A percentile compares a stretch with the other conserved stretches of the same genome.
These are phyloP conservation scores for Trichosurus vulpecula DNA, from an alignment of 2,797 vertebrate species.

Conservation along the genomic window DNA sequence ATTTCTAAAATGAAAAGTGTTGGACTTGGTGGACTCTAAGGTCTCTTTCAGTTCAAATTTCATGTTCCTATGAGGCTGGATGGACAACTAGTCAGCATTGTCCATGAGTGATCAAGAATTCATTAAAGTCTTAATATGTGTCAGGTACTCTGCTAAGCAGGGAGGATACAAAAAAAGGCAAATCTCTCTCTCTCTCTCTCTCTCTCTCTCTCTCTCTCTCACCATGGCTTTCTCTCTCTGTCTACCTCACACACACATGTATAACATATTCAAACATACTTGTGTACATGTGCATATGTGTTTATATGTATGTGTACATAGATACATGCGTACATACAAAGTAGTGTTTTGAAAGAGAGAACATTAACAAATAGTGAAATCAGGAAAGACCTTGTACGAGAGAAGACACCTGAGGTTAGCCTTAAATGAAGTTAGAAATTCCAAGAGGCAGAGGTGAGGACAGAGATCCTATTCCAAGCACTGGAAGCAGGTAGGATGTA, in stretches of 20 bases:
- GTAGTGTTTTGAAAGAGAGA: not conserved
- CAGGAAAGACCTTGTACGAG: not conserved
- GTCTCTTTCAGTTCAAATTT: not conserved
- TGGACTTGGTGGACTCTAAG: not conserved
- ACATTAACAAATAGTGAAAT: not conserved
- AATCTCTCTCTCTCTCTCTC: not conserved
- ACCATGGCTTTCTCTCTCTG: not conserved
- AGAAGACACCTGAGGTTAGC: not conserved
- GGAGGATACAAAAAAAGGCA: not conserved
- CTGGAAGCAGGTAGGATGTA: not conserved
- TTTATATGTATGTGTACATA: not conserved
- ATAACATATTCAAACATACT: not conserved
- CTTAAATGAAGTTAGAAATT: not conserved
- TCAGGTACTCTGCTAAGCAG: not conserved
- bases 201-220: not conserved
- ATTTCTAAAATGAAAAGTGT: not conserved
- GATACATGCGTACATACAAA: not conserved
- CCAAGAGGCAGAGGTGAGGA: not conserved
- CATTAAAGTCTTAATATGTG: not conserved
- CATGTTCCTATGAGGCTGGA: not conserved
- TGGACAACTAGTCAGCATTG: not conserved
- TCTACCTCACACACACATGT: not conserved
- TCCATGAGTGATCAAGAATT: not conserved
- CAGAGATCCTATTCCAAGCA: not conserved
- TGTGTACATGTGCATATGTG: not conserved